phyloP scores from a whole-genome alignment of 2,888 invertebrate species.

The Agrochola lota region DNA sequence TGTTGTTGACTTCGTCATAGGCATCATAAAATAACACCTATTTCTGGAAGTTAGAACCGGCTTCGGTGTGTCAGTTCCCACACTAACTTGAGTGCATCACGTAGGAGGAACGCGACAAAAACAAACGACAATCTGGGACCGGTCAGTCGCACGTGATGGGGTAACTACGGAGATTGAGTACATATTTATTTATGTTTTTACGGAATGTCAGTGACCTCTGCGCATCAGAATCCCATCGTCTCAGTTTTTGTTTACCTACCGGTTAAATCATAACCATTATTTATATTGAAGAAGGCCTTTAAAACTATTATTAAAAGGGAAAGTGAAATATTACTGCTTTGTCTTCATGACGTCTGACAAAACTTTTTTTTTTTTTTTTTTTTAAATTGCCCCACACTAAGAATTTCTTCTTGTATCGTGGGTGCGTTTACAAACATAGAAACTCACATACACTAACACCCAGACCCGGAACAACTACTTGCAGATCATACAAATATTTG shows the following conservation, averaged over 20 bases:
- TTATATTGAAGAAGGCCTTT: conserved; percentile 19
- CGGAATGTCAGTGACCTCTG: conserved; percentile 62
- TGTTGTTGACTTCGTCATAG: conserved; percentile 67
- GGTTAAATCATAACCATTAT: conserved; percentile 31
- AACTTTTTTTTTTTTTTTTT: too few relatives aligned
- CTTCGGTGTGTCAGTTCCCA: conserved; percentile 67
- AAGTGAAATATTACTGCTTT: conserved; percentile 30
- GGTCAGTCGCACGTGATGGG: conserved; percentile 53
- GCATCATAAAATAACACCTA: conserved; percentile 62
- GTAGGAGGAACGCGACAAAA: conserved; percentile 64
- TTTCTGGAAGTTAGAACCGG: conserved; percentile 66
- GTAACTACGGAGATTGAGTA: conserved; percentile 42
- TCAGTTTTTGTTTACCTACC: conserved; percentile 18
- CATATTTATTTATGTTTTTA: conserved; percentile 54
- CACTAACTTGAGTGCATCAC: conserved; percentile 56
- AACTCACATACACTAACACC: too few relatives aligned
- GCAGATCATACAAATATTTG: too few relatives aligned
- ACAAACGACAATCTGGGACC: conserved; percentile 62
- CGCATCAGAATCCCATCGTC: conserved; percentile 27
- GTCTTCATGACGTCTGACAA: conserved; percentile 28
- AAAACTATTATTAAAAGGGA: conserved; percentile 33
- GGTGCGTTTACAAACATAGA: too few relatives aligned
- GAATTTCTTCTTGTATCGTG: too few relatives aligned
- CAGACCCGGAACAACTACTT: too few relatives aligned
- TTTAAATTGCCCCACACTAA: too few relatives aligned